Evolutionary conservation across 2,888 invertebrate genomes (phyloP).

Genomic region (Tromatobia lineatoria): DNA sequence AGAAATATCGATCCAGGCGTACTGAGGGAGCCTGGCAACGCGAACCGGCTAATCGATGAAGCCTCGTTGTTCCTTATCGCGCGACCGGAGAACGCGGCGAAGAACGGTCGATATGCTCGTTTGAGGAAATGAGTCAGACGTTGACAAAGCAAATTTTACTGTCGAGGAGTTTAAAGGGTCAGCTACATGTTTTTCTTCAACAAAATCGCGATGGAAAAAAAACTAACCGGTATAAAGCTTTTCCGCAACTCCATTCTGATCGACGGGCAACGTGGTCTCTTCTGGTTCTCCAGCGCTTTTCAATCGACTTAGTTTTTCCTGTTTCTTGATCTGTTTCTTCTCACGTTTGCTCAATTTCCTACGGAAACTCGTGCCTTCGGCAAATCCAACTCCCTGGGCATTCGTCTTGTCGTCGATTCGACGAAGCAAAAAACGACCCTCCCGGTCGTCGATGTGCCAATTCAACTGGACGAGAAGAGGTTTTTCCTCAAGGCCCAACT

Average conservation of each 20-base stretch:
- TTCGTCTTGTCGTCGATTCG: constrained; percentile 94
- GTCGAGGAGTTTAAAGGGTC: not conserved
- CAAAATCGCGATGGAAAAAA: not conserved
- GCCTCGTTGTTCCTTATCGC: constrained; percentile 60
- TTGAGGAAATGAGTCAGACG: constrained; percentile 22
- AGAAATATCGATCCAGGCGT: constrained; percentile 76
- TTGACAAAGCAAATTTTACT: not conserved
- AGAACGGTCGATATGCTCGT: constrained; percentile 9
- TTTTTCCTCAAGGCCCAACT: constrained; percentile 96
- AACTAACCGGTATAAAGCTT: constrained; percentile 94
- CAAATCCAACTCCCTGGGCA: constrained; percentile 89
- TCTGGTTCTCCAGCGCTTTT: constrained; percentile 89
- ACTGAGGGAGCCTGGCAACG: constrained; percentile 79
- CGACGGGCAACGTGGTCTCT: constrained; percentile 87
- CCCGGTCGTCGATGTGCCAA: constrained; percentile 99
- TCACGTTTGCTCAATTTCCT: constrained; percentile 98
- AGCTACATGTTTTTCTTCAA: not conserved
- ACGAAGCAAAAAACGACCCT: constrained; percentile 97
- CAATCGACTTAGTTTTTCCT: constrained; percentile 93
- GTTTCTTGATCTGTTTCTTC: constrained; percentile 98
- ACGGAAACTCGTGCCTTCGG: constrained; percentile 94
- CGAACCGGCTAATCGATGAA: constrained; percentile 79
- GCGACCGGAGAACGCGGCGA: constrained; percentile 11
- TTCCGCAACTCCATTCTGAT: constrained; percentile 94
- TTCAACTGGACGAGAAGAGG: constrained; percentile 98